phyloP scores from a whole-genome alignment of 2,797 vertebrate genomes.

The Sebastes matsubarae region DNA sequence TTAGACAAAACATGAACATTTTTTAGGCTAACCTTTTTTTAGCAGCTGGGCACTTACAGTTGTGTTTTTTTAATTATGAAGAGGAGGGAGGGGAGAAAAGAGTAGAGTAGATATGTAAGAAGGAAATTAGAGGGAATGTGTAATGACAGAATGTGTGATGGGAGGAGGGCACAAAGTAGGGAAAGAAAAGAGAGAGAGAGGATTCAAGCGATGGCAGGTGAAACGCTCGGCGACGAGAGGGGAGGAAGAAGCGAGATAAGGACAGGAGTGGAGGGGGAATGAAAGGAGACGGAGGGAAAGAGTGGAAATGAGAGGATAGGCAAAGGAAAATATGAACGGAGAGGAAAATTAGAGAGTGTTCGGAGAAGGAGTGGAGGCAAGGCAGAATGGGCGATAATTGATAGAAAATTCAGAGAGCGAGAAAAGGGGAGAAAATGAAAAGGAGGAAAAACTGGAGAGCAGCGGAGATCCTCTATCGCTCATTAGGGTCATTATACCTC shows the following conservation, averaged over 20 bases:
- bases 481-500: slow-evolving; percentile 74
- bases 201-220: slow-evolving; percentile 17
- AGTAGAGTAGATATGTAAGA: not conserved
- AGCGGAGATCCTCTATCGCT: slow-evolving; percentile 66
- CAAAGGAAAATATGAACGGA: slow-evolving; percentile 31
- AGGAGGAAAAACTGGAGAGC: slow-evolving; percentile 49
- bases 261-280: slow-evolving; percentile 23
- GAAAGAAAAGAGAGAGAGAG: not conserved
- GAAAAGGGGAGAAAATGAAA: slow-evolving; percentile 53
- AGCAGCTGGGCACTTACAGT: slow-evolving; percentile 40
- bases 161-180: not conserved
- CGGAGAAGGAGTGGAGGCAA: slow-evolving; percentile 39
- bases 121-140: slow-evolving; percentile 9
- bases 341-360: slow-evolving; percentile 53
- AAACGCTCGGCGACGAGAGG: not conserved
- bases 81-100: not conserved
- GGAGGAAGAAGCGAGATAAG: slow-evolving; percentile 3
- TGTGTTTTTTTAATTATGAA: slow-evolving; percentile 1
- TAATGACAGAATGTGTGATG: slow-evolving; percentile 12
- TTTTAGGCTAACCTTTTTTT: slow-evolving; percentile 25
- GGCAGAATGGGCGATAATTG: slow-evolving; percentile 66
- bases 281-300: slow-evolving; percentile 22
- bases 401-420: slow-evolving; percentile 60
- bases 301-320: slow-evolving; percentile 23
- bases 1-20: slow-evolving; percentile 31